Percentiles rank a stretch among this genome's conserved stretches.
These are phyloP conservation scores for Vespertilio murinus DNA, from an alignment of 2,797 vertebrate species.

Conservation along the genomic window DNA sequence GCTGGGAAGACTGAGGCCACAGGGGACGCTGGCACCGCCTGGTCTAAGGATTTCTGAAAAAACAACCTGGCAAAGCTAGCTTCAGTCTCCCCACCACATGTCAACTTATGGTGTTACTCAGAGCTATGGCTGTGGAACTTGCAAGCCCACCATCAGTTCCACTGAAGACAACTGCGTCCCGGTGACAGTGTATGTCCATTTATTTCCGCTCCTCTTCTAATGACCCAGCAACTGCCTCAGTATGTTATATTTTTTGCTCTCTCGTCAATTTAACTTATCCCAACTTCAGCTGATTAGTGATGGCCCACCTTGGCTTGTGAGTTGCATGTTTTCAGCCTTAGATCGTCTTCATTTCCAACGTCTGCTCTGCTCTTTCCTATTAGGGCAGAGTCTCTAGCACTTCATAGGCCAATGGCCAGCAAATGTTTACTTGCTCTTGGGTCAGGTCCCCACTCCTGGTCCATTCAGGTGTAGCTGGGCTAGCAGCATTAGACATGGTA, in stretches of 20 bases:
- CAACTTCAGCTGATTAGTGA: background rate
- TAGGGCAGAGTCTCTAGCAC: background rate
- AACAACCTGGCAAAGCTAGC: background rate
- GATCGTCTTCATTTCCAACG: background rate
- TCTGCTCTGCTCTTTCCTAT: background rate
- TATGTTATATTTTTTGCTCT: background rate
- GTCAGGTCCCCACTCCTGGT: background rate
- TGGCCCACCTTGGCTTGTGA: background rate
- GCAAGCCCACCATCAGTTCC: background rate
- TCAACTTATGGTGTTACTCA: background rate
- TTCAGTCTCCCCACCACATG: background rate
- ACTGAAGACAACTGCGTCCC: background rate
- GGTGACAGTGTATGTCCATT: background rate
- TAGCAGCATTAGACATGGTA: background rate
- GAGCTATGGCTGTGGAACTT: background rate
- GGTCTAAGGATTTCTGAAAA: background rate
- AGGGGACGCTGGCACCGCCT: background rate
- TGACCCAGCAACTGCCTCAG: background rate
- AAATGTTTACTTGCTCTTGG: background rate
- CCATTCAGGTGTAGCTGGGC: background rate
- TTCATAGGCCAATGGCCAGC: background rate
- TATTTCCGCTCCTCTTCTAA: background rate
- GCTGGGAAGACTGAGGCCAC: background rate
- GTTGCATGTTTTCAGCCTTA: background rate
- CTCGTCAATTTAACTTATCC: background rate